Base-by-base conservation (phyloP, 1,140 invertebrate species). In the Papilio polytes region DNA sequence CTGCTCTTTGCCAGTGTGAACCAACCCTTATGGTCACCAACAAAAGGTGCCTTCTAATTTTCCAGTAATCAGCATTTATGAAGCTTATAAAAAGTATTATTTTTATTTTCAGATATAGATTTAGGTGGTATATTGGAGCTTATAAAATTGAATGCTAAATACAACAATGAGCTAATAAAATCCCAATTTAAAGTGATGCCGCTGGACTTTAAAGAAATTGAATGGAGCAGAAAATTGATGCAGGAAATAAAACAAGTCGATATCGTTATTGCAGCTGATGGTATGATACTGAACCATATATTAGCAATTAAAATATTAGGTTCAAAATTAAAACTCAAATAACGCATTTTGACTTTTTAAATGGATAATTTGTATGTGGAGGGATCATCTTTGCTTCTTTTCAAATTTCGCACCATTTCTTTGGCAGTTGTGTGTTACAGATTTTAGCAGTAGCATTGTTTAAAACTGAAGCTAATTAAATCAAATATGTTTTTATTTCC, bases 251-350 rank as follows among this genome's bases (percentile, higher is more conserved):
- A 95, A 77, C 89, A 95, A 18, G 95, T 96, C 2, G 95, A 96
- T 85, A 94, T 97, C 48, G 93, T 98, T 84, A 94, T 98, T 85
- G 98, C 97, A 81, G 97, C 97, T 41, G 97, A 98, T 96, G 98
- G 97, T 97, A 95, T 95, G 93, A 82, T 73, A 59, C 56, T 31
- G 41, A 13, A 41, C 36, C 7, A 41, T 26, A 22, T 63, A 26
- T 63, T 63, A 20, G 8, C 0, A 59, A 20, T 59, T 22, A 20
- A 18, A 22, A 59, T 2, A 8, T 8, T 3, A 59, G n/a, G 7
- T 22, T 18, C 6, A 15, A n/a, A 59, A 20, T 59, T 59, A 51
- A 51, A 18, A 15, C 18, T 6, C 48, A 51, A 51, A 51, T 51
- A 15, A 48, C 13, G 46, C 15, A 48, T 13, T 10, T 46, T 12